A percentile compares a stretch with the other conserved stretches of the same genome.
phyloP scores from a whole-genome alignment of 2,888 invertebrate species.

The Chrysolina haemoptera region DNA sequence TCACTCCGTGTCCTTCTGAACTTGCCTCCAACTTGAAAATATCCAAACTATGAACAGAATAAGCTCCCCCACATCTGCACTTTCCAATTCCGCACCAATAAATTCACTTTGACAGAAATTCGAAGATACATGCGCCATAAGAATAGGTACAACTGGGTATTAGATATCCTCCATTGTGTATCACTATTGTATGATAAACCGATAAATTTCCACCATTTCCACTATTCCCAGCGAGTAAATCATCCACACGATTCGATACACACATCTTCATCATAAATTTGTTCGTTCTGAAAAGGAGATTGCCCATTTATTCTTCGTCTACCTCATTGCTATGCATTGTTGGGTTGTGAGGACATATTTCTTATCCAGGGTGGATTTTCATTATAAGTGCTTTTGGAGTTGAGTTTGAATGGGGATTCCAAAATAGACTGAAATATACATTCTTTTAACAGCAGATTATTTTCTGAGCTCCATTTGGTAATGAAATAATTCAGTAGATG shows the following conservation, averaged over 20 bases:
- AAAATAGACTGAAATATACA: not conserved
- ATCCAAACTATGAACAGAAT: no score
- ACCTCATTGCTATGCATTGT: slow-evolving; percentile 53
- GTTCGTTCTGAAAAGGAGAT: slow-evolving; percentile 8
- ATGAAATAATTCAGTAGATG: no score
- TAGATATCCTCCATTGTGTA: not conserved
- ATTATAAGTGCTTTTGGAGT: not conserved
- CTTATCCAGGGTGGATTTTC: slow-evolving; percentile 2
- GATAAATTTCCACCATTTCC: not conserved
- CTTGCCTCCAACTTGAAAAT: no score
- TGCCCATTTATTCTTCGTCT: slow-evolving; percentile 38
- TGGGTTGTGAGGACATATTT: slow-evolving; percentile 9
- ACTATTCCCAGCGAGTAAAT: slow-evolving; percentile 22
- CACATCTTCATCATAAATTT: slow-evolving; percentile 36
- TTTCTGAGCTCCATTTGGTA: no score
- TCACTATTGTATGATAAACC: not conserved
- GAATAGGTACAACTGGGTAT: not conserved
- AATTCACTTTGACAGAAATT: not conserved
- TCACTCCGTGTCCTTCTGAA: no score
- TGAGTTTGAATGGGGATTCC: not conserved
- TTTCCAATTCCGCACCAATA: no score
- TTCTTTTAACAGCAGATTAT: no score
- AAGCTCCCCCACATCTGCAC: no score
- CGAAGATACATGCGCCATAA: not conserved
- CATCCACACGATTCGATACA: slow-evolving; percentile 33